A percentile compares a stretch with the other conserved stretches of the same genome.
Evolutionary conservation across 1,140 invertebrate species (phyloP).

Genomic region (Chironomus striatipennis): DNA sequence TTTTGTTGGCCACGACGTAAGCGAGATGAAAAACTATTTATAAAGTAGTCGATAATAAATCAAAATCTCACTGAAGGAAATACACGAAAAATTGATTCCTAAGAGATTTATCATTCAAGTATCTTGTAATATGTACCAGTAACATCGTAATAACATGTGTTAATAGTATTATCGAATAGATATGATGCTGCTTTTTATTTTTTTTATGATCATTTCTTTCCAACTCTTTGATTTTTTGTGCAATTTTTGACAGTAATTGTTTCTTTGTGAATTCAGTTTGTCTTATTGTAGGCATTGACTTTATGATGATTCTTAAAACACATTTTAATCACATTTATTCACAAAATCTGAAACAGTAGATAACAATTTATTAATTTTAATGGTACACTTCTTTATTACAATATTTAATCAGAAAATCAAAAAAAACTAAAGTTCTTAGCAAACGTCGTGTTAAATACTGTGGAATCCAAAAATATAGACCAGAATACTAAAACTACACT

Average conservation of each 20-base stretch:
- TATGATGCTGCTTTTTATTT: not conserved
- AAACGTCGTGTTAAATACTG: too few relatives aligned
- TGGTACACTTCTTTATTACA: too few relatives aligned
- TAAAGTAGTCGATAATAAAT: not conserved
- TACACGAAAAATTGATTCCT: constrained; percentile 17
- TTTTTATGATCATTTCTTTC: not conserved
- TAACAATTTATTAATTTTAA: not conserved
- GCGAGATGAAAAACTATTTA: not conserved
- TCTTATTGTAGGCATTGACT: too few relatives aligned
- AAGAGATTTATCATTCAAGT: constrained; percentile 19
- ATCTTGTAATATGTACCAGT: constrained; percentile 16
- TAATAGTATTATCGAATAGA: not conserved
- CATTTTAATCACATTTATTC: not conserved
- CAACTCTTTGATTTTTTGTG: not conserved
- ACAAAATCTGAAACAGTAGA: not conserved
- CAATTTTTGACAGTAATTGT: too few relatives aligned
- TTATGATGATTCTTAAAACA: too few relatives aligned
- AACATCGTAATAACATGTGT: constrained; percentile 1
- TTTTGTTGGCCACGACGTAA: not conserved
- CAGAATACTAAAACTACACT: too few relatives aligned
- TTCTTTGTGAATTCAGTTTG: too few relatives aligned
- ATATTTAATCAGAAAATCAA: too few relatives aligned
- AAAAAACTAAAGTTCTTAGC: too few relatives aligned
- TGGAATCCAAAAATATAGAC: too few relatives aligned
- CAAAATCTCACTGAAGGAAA: not conserved